A percentile compares a stretch with the other conserved stretches of the same genome.
These are phyloP conservation scores for Pangasius djambal DNA, from an alignment of 2,797 vertebrate species.

Conservation along the genomic window DNA sequence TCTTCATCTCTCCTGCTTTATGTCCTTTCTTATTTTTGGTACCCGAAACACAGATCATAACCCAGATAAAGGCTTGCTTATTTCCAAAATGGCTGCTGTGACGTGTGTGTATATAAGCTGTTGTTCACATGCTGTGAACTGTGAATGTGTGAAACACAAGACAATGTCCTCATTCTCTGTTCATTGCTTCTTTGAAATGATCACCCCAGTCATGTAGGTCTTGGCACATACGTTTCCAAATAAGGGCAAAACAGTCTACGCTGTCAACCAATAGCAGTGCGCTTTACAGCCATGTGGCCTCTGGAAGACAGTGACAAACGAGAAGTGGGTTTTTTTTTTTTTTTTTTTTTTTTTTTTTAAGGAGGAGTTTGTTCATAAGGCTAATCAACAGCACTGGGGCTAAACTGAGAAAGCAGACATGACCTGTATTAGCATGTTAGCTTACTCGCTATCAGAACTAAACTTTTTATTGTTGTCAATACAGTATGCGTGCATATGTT, in stretches of 20 bases:
- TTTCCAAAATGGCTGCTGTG: slow-evolving; percentile 12
- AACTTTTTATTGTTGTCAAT: neutral
- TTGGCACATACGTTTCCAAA: slow-evolving; percentile 70
- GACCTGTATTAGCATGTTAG: neutral
- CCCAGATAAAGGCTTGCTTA: neutral
- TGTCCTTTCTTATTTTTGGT: neutral
- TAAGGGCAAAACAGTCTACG: slow-evolving; percentile 71
- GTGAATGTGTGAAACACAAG: slow-evolving; percentile 31
- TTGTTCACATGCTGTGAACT: slow-evolving; percentile 9
- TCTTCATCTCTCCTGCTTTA: slow-evolving; percentile 32
- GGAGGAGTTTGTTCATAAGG: slow-evolving; percentile 41
- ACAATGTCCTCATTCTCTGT: slow-evolving; percentile 33
- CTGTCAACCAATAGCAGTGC: slow-evolving; percentile 60
- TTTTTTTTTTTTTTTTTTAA: neutral
- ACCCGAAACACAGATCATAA: neutral
- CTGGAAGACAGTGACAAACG: slow-evolving; percentile 49
- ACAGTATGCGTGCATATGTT: neutral
- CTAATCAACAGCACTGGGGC: neutral
- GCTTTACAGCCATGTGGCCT: slow-evolving; percentile 46
- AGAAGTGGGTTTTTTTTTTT: slow-evolving; percentile 44
- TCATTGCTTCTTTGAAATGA: slow-evolving; percentile 24
- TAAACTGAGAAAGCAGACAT: slow-evolving; percentile 45
- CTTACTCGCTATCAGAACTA: neutral
- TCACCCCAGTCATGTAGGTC: slow-evolving; percentile 36
- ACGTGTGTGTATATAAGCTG: slow-evolving; percentile 10